A percentile compares a stretch with the other conserved stretches of the same genome.
These are phyloP conservation scores for Yasuhikotakia modesta DNA, from an alignment of 2,797 vertebrate species.

Conservation along the genomic window DNA sequence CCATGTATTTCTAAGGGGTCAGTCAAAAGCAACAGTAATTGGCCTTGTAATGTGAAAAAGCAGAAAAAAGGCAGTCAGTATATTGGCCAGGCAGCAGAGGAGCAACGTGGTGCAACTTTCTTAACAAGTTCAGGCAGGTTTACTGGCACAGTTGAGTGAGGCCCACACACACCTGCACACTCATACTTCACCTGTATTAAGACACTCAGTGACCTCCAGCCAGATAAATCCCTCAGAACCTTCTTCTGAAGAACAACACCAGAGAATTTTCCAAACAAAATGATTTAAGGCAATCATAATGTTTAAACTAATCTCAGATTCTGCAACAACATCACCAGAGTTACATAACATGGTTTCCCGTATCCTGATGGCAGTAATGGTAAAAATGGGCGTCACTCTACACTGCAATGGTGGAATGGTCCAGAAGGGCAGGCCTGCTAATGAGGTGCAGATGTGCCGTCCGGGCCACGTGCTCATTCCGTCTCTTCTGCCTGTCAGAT, in stretches of 20 bases:
- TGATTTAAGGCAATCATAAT: background rate
- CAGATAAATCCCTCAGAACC: background rate
- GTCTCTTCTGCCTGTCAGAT: slow-evolving; percentile 39
- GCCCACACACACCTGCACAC: slow-evolving; percentile 37
- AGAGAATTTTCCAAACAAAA: slow-evolving; percentile 11
- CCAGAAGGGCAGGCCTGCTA: slow-evolving; percentile 42
- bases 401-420: slow-evolving; percentile 39
- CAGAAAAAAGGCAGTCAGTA: background rate
- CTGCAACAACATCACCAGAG: slow-evolving; percentile 11
- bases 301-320: slow-evolving; percentile 21
- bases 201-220: background rate
- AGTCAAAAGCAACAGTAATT: background rate
- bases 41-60: background rate
- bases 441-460: slow-evolving; percentile 59
- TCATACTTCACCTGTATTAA: slow-evolving; percentile 2
- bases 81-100: background rate
- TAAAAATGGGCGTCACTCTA: slow-evolving; percentile 31
- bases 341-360: slow-evolving; percentile 34
- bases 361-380: slow-evolving; percentile 31
- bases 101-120: slow-evolving; percentile 31
- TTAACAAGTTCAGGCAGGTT: slow-evolving; percentile 47
- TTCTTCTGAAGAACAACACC: background rate
- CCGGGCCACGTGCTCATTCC: slow-evolving; percentile 44
- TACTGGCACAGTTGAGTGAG: background rate
- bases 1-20: background rate